Evolutionary conservation across 2,113 vertebrate species (phyloP).

Genomic region (Gambusia holbrooki): DNA sequence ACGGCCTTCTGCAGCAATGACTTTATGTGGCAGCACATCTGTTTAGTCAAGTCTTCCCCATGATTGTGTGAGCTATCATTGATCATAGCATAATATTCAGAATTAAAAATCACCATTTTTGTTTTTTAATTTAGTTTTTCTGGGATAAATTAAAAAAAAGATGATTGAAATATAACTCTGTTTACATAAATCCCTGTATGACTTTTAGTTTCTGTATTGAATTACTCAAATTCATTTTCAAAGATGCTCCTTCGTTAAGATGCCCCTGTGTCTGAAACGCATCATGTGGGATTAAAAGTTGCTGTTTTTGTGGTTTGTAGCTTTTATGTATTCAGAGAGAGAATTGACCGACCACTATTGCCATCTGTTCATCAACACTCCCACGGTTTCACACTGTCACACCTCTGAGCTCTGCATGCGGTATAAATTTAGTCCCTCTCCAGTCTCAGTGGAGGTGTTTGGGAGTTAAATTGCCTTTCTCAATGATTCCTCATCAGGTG

Average conservation of each 20-base stretch:
- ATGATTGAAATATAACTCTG: too few species aligned
- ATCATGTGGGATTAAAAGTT: background rate
- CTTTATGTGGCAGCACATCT: background rate
- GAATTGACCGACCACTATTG: background rate
- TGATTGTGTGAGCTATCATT: background rate
- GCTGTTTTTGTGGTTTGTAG: background rate
- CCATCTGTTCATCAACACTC: conserved; percentile 6
- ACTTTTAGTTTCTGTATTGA: too few species aligned
- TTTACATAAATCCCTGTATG: too few species aligned
- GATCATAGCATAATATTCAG: too few species aligned
- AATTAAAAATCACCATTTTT: too few species aligned
- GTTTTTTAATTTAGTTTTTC: too few species aligned
- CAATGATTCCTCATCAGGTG: conserved; percentile 14
- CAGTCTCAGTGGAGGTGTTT: conserved; percentile 14
- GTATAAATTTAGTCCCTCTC: conserved; percentile 21
- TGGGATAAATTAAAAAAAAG: too few species aligned
- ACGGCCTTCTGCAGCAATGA: background rate
- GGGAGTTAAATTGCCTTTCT: background rate
- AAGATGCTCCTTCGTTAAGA: background rate
- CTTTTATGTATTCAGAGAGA: background rate
- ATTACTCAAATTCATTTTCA: background rate
- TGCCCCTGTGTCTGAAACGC: background rate
- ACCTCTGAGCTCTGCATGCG: conserved; percentile 14
- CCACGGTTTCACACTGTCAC: conserved; percentile 5
- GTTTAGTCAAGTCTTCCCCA: too few species aligned